These are phyloP conservation scores for Balaeniceps rex DNA, from an alignment of 2,113 vertebrate genomes.

Conservation along the genomic window DNA sequence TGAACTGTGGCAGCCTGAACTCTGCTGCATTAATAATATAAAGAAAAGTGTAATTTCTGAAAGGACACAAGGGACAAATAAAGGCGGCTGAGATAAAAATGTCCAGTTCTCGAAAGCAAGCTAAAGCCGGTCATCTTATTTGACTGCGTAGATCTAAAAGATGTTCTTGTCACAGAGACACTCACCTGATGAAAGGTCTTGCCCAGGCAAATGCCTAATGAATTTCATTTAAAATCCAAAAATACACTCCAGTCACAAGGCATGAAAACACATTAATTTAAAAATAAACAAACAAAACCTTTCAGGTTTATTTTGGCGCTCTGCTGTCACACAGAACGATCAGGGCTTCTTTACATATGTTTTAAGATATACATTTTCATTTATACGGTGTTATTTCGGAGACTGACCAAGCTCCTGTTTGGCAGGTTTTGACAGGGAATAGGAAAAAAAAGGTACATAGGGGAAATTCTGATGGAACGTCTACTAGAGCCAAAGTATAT, in stretches of 20 bases:
- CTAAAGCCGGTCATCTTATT: background rate
- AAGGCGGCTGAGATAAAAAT: fast-evolving
- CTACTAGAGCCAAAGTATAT: background rate
- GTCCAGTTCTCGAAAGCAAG: background rate
- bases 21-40: background rate
- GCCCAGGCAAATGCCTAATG: background rate
- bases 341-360: background rate
- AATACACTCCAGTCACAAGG: background rate
- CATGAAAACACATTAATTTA: background rate
- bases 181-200: background rate
- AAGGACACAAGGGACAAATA: fast-evolving
- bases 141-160: fast-evolving
- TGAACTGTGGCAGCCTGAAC: background rate
- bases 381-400: background rate
- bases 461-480: background rate
- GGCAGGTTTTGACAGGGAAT: background rate
- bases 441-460: background rate
- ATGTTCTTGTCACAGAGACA: fast-evolving
- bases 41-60: background rate
- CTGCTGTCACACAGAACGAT: background rate
- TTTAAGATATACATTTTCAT: background rate
- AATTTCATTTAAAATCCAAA: background rate
- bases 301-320: background rate
- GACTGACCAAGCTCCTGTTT: background rate
- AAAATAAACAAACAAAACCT: background rate